Conservation (phyloP, 2,113 vertebrate genomes). For the Aphyosemion australe region DNA sequence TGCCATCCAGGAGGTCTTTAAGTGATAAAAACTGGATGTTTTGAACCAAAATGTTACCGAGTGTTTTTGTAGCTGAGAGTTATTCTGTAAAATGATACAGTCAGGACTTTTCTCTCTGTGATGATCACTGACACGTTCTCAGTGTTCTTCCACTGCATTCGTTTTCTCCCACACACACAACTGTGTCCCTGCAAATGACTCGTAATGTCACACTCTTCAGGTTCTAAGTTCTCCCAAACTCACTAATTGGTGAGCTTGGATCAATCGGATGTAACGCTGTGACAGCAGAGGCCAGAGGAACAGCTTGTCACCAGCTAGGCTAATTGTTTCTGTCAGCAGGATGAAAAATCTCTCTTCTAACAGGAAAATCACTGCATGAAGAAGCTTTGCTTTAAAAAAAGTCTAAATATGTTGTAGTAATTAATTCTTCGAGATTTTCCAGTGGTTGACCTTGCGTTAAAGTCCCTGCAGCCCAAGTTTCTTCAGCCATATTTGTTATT, state of each 20-base stretch:
- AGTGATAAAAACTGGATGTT: background rate
- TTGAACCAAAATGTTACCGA: too few relatives aligned
- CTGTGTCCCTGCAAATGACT: slow-evolving; percentile 19
- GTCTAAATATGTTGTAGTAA: too few relatives aligned
- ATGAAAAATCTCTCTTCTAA: slow-evolving; percentile 45
- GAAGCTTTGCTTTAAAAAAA: too few relatives aligned
- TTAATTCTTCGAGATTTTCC: too few relatives aligned
- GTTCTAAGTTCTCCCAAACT: slow-evolving; percentile 17
- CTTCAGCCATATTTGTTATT: too few relatives aligned
- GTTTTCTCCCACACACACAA: background rate
- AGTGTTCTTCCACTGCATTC: background rate
- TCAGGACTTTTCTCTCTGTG: too few relatives aligned
- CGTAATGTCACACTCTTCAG: slow-evolving; percentile 16
- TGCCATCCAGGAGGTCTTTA: slow-evolving; percentile 13
- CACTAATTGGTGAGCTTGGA: slow-evolving; percentile 46
- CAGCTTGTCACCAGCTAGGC: slow-evolving; percentile 51
- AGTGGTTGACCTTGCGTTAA: too few relatives aligned
- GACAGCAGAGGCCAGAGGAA: slow-evolving; percentile 35
- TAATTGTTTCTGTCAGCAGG: slow-evolving; percentile 48
- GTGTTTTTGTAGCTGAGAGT: too few relatives aligned
- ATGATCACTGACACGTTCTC: too few relatives aligned
- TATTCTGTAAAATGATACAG: too few relatives aligned
- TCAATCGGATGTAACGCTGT: slow-evolving; percentile 31
- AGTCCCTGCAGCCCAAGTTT: too few relatives aligned
- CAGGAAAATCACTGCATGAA: slow-evolving; percentile 16